A percentile compares a stretch with the other conserved stretches of the same genome.
Evolutionary conservation across 2,888 invertebrate species (phyloP).

Genomic region (Parnassius smintheus): DNA sequence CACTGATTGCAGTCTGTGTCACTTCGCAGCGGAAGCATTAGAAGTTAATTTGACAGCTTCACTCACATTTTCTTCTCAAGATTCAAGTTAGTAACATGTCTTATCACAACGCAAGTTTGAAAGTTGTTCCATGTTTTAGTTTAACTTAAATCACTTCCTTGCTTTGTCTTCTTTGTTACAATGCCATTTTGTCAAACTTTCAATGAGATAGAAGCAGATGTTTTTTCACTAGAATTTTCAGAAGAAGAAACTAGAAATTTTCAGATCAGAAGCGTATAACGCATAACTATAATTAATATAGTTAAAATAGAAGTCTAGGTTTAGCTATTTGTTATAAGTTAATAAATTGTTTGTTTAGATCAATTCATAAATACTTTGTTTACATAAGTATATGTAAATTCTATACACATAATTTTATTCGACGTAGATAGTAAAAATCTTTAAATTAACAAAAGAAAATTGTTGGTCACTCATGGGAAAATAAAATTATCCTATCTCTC

Average conservation of each 20-base stretch:
- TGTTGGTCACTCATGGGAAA: too few relatives aligned
- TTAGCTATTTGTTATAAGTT: too few relatives aligned
- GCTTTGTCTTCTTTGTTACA: slow-evolving; percentile 5
- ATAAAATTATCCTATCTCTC: too few relatives aligned
- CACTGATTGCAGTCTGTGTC: slow-evolving; percentile 42
- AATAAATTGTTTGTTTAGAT: background rate
- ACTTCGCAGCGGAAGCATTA: background rate
- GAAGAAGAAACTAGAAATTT: too few relatives aligned
- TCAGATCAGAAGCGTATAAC: too few relatives aligned
- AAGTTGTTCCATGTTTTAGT: slow-evolving; percentile 11
- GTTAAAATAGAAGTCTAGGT: too few relatives aligned
- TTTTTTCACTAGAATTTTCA: too few relatives aligned
- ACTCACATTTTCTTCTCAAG: slow-evolving; percentile 1
- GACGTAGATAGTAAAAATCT: too few relatives aligned
- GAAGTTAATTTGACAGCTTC: background rate
- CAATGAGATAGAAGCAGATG: background rate
- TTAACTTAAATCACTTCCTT: slow-evolving; percentile 1
- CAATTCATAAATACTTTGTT: background rate
- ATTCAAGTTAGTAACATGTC: slow-evolving; percentile 10
- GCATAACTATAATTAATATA: too few relatives aligned
- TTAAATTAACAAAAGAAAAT: too few relatives aligned
- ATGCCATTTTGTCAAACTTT: background rate
- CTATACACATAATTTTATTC: too few relatives aligned
- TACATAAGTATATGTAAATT: too few relatives aligned
- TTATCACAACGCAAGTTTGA: slow-evolving; percentile 11